Evolutionary conservation across 2,113 vertebrate genomes (phyloP), one percentile per base, ranked within the genome.

Genomic region (Candoia aspera): DNA sequence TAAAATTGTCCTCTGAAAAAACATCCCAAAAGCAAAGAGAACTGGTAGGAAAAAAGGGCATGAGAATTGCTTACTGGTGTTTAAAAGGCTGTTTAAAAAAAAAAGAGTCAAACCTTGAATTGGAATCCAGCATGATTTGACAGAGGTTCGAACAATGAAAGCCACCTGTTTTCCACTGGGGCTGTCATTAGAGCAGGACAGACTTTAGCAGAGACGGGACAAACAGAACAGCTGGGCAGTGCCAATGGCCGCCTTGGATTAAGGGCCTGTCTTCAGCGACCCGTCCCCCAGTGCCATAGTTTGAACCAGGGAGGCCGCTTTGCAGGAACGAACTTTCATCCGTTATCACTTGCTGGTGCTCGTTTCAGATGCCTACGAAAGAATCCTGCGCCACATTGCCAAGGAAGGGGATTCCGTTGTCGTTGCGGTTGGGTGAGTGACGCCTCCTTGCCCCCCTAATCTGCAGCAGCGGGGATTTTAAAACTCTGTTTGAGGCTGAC

Each of bases 321-420:
- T 59, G 2, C 12, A 26, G 49, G 29, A 4, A 23, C 12, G 33
- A 37, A 0, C 0, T 58, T 37, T 3, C 2, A 21, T 8, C 2
- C 15, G 55, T 87, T 2, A 0, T 29, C n/a, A 87, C 64, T 79
- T 8, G 87, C 64, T 90, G 3, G 93, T 94, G 93, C n/a, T 94
- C 2, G 1, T 92, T 93, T 87, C 33, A 97, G 96, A 92, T 13
- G 0, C 94, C 68, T 96, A 90, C 90, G 95, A 96, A 54, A 94
- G 95, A 84, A 0, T 96, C 6, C 95, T 95, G 54, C 24, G 93
- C 57, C 26, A 90, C 58, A 58, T 97, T 9, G 88, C 94, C 94
- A 96, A 95, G 90, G 92, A 94, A 59, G 95, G 91, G 4, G 62
- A 93, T 73, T 90, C 91, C 0, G 90, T 95, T 90, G 92, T 95